Evolutionary conservation across 2,888 invertebrate species (phyloP).

Genomic region (Eutolmus rufibarbis): DNA sequence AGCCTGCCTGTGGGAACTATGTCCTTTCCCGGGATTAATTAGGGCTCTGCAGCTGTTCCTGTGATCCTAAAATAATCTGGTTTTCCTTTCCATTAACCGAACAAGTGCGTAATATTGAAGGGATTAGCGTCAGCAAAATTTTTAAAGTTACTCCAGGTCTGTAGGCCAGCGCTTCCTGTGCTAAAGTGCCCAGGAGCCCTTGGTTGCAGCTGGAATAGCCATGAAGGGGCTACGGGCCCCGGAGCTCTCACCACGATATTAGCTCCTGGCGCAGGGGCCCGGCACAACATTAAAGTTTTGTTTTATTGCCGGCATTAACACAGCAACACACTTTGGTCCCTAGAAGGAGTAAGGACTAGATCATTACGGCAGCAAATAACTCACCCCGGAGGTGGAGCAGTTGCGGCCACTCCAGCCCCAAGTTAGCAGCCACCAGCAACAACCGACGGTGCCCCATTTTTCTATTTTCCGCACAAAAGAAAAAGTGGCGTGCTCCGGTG

Average conservation of each 20-base stretch:
- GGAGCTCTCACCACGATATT: not conserved
- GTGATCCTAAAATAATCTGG: not conserved
- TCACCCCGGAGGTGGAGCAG: not conserved
- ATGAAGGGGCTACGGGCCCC: not conserved
- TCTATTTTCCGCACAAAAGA: not conserved
- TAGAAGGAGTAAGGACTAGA: not conserved
- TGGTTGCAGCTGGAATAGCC: not conserved
- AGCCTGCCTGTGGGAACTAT: not conserved
- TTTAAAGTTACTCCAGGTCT: not conserved
- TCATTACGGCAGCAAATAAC: constrained; percentile 10
- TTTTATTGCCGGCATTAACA: constrained; percentile 36
- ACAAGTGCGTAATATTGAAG: not conserved
- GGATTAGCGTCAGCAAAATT: not conserved
- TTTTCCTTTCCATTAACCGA: not conserved
- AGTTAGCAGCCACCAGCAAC: not conserved
- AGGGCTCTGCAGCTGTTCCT: not conserved
- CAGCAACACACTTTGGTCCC: constrained; percentile 25
- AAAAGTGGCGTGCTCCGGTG: constrained; percentile 7
- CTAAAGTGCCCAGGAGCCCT: not conserved
- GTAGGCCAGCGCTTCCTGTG: not conserved
- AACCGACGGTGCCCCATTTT: constrained; percentile 11
- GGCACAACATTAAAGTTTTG: constrained; percentile 33
- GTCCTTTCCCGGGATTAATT: not conserved
- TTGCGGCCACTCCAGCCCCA: not conserved
- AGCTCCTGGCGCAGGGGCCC: not conserved